Evolutionary conservation across 2,113 vertebrate genomes (phyloP).

Genomic region (Bungarus multicinctus): DNA sequence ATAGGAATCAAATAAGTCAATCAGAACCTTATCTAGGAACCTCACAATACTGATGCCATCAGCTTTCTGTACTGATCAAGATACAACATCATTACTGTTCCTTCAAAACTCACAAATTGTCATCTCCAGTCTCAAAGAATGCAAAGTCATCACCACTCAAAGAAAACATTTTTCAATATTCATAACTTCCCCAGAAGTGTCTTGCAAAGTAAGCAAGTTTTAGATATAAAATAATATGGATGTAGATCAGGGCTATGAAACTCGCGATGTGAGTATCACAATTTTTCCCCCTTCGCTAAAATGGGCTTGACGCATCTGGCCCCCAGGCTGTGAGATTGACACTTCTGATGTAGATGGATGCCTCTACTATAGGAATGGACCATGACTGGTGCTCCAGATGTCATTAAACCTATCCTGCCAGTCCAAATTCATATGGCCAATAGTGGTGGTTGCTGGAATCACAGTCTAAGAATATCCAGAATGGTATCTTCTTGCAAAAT

Average conservation of each 20-base stretch:
- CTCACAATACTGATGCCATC: neutral
- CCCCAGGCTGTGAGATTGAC: too few relatives aligned
- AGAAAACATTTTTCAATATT: neutral
- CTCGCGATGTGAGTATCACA: too few relatives aligned
- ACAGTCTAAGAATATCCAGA: neutral
- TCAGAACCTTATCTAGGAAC: neutral
- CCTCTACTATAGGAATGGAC: neutral
- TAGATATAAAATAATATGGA: neutral
- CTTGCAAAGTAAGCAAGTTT: neutral
- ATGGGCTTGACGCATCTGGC: too few relatives aligned
- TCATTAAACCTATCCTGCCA: neutral
- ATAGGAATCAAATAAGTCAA: neutral
- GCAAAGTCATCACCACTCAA: neutral
- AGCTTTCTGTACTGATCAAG: neutral
- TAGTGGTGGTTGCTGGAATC: neutral
- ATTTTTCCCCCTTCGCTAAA: too few relatives aligned
- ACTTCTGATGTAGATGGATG: neutral
- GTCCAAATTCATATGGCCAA: neutral
- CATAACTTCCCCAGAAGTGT: neutral
- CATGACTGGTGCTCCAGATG: neutral
- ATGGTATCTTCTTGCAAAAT: neutral
- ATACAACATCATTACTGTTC: neutral
- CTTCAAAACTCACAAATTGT: neutral
- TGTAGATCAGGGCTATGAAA: neutral
- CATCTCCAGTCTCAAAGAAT: neutral